phyloP scores from a whole-genome alignment of 1,140 invertebrate genomes.

The Ganaspis sp. region DNA sequence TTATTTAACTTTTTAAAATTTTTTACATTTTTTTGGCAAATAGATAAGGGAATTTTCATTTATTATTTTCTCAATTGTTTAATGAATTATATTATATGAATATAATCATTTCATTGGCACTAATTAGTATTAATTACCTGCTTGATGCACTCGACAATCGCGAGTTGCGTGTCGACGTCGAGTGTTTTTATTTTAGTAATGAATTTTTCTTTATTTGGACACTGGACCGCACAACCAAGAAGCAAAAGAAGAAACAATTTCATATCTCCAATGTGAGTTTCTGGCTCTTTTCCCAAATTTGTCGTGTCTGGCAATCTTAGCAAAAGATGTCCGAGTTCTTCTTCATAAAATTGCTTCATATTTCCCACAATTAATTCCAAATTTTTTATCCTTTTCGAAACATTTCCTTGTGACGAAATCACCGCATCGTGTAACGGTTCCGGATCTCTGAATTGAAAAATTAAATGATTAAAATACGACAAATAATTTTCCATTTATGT shows the following conservation, averaged over 20 bases:
- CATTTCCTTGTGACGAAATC: constrained; percentile 75
- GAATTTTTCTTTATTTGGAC: constrained; percentile 93
- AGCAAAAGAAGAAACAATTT: constrained; percentile 88
- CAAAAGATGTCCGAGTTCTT: constrained; percentile 90
- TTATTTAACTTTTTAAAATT: no score
- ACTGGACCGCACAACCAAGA: constrained; percentile 96
- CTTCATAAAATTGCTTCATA: constrained; percentile 82
- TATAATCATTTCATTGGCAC: no score
- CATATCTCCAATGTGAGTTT: constrained; percentile 87
- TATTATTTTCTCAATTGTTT: no score
- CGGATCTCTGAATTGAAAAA: constrained; percentile 67
- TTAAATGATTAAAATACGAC: no score
- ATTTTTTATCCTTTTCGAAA: constrained; percentile 76
- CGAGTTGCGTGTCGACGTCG: constrained; percentile 89
- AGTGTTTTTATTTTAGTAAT: constrained; percentile 93
- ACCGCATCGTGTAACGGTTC: constrained; percentile 77
- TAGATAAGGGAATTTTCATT: no score
- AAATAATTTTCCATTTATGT: no score
- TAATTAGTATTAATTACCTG: constrained; percentile 79
- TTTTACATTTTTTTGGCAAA: no score
- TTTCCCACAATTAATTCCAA: constrained; percentile 79
- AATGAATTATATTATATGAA: no score
- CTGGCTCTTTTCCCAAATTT: constrained; percentile 83
- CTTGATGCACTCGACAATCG: constrained; percentile 94
- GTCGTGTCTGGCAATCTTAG: constrained; percentile 87